Base-by-base conservation (phyloP, 2,797 vertebrate species). In the Alca torda region DNA sequence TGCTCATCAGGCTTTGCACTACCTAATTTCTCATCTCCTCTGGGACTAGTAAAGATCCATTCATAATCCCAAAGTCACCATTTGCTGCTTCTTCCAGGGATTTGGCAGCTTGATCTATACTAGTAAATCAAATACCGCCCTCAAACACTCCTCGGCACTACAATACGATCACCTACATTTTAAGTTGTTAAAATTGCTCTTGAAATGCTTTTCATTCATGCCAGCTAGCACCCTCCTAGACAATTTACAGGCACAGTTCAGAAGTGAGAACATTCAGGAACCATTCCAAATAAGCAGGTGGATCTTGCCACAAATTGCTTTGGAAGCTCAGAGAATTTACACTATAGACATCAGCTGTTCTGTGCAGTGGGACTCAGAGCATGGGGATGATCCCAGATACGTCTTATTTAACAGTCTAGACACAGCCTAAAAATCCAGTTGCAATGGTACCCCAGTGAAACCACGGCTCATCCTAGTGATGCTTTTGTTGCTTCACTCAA, bases 51-150 rank as follows among this genome's bases (percentile, higher is more conserved):
- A 86, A 81, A 54, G 57, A 87, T 94, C 78, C 70, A 73, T 87
- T 95, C 90, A 76, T 67, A 92, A 89, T 57, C 30, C 25, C 57
- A 43, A 91, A 85, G 82, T 61, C 79, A 91, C 84, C 50, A 75
- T 61, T 93, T 91, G 45, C 82, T 61, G 54, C 56, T 65, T 78
- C 87, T 89, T 95, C 59, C 33, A 89, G 64, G 8, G 72, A 83
- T 70, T 61, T 85, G 51, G 87, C 80, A 83, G 50, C 53, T 81
- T 75, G n/a, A 84, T 93, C 73, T 78, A n/a, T n/a, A 77, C 53
- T 39, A 92, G 89, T 72, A 90, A 92, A 91, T 91, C 83, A 94
- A 93, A 78, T 46, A 92, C 72, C 68, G 72, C 60, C 68, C 91
- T 89, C 72, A 89, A 92, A 93, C 3, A 7, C 43, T 94, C 54